Conservation (phyloP, 2,888 invertebrate species). For the Scaptodrosophila latifasciaeformis region DNA sequence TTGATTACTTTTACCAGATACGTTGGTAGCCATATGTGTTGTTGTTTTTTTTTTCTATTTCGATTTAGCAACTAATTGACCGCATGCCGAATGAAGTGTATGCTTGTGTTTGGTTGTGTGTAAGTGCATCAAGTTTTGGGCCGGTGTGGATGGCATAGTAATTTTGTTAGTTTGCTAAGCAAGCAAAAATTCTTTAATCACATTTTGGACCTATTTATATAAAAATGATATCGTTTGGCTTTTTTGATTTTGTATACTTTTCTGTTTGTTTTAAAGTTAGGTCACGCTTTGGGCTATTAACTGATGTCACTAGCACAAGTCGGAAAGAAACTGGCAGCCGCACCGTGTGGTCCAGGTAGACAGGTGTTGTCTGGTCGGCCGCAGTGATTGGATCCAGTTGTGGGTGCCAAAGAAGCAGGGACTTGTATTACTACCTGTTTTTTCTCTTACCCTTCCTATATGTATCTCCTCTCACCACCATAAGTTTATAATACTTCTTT, state of each 20-base stretch:
- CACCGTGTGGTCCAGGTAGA: conserved; percentile 45
- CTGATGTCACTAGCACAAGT: too few relatives aligned
- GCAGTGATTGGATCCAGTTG: background rate
- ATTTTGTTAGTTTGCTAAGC: conserved; percentile 46
- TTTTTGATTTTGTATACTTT: conserved; percentile 51
- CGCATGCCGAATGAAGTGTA: background rate
- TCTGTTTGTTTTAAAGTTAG: conserved; percentile 49
- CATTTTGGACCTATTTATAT: conserved; percentile 34
- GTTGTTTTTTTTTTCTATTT: background rate
- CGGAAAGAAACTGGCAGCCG: too few relatives aligned
- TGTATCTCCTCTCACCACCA: too few relatives aligned
- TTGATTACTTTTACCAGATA: too few relatives aligned
- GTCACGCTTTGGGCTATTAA: conserved; percentile 70
- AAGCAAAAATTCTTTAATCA: conserved; percentile 26
- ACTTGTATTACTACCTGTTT: too few relatives aligned
- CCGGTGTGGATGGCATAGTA: background rate
- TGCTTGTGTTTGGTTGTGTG: background rate
- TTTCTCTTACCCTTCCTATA: too few relatives aligned
- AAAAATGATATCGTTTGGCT: conserved; percentile 32
- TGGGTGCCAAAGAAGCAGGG: too few relatives aligned
- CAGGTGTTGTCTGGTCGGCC: conserved; percentile 36
- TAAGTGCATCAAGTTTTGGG: background rate
- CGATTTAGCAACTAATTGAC: background rate
- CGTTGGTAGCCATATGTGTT: too few relatives aligned
- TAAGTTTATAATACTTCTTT: too few relatives aligned